Base-by-base conservation (phyloP, 2,888 invertebrate genomes). In the Arctia plantaginis region DNA sequence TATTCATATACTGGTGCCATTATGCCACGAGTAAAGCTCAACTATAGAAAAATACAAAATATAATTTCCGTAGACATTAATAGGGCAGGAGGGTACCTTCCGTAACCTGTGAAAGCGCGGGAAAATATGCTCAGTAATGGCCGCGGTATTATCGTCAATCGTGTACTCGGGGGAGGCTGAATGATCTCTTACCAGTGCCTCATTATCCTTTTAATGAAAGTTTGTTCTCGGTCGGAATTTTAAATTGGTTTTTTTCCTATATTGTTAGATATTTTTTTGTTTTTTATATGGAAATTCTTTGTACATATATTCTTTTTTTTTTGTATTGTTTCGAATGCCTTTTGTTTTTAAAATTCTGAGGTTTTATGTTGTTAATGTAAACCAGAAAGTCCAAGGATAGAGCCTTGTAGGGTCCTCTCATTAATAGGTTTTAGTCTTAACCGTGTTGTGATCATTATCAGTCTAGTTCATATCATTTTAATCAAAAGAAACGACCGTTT, bases 201-300 rank as follows among this genome's bases (percentile, higher is more conserved):
- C 76, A 80, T 80, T 78, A 78, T 76, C 44, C 30, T 85, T 80
- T 77, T 85, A 85, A 83, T 83, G 71, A 68, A 69, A 78, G 77
- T 76, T 75, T 76, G 74, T 80, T 77, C 76, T 74, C 62, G 73
- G 71, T 65, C 33, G 23, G 6, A 70, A 41, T 71, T 74, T 47
- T 69, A 23, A 72, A 20, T 59, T 64, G 73, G 71, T 72, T 73
- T 67, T 69, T 73, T 70, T 64, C n/a, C n/a, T 72, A n/a, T 35
- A 55, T 69, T 62, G 39, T 44, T 39, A 8, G n/a, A 13, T 35
- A 13, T n/a, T 18, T 39, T 41, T 39, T 62, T 69, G 59, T 23
- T 59, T 39, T 69, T 51, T 23, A 39, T 59, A 39, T n/a, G 10
- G 1, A 1, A 59, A 59, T 15, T 59, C 15, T 30, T 27, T 59